These are phyloP conservation scores for Spicauda simplicius DNA, from an alignment of 2,888 invertebrate genomes.

Conservation along the genomic window DNA sequence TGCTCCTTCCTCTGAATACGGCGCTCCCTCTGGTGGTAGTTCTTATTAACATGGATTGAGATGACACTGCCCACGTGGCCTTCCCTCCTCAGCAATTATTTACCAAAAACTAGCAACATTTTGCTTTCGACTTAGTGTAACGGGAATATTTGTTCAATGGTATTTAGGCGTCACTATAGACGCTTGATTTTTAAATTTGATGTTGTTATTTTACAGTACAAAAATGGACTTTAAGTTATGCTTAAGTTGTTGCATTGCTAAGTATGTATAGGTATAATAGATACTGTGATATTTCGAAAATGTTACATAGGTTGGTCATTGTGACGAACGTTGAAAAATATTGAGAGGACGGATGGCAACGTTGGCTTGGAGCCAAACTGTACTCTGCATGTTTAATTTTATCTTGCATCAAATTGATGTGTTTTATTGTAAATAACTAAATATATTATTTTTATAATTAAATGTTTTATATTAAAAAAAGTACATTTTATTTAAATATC, in stretches of 20 bases:
- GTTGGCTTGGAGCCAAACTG: slow-evolving; percentile 59
- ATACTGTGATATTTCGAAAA: slow-evolving; percentile 16
- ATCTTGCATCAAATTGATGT: slow-evolving; percentile 83
- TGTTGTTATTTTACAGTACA: too few species aligned
- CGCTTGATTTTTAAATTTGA: too few species aligned
- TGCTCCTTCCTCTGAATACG: slow-evolving; percentile 85
- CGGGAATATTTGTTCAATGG: not conserved
- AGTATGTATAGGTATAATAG: not conserved
- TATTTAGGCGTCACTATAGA: too few species aligned
- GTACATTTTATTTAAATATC: not conserved
- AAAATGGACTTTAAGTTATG: not conserved
- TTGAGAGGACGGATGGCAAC: slow-evolving; percentile 35
- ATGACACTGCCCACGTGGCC: slow-evolving; percentile 51
- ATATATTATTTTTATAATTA: slow-evolving; percentile 71
- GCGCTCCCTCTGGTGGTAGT: slow-evolving; percentile 78
- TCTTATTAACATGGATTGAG: slow-evolving; percentile 51
- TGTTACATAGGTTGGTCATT: not conserved
- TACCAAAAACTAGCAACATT: slow-evolving; percentile 43
- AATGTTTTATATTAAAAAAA: slow-evolving; percentile 63
- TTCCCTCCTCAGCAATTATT: slow-evolving; percentile 46
- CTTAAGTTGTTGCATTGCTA: not conserved
- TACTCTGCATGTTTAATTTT: slow-evolving; percentile 60
- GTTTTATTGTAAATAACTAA: slow-evolving; percentile 75
- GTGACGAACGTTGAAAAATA: slow-evolving; percentile 1
- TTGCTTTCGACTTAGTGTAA: not conserved